These are phyloP conservation scores for Phaethornis superciliosus DNA, from an alignment of 2,113 vertebrate species.

Conservation along the genomic window DNA sequence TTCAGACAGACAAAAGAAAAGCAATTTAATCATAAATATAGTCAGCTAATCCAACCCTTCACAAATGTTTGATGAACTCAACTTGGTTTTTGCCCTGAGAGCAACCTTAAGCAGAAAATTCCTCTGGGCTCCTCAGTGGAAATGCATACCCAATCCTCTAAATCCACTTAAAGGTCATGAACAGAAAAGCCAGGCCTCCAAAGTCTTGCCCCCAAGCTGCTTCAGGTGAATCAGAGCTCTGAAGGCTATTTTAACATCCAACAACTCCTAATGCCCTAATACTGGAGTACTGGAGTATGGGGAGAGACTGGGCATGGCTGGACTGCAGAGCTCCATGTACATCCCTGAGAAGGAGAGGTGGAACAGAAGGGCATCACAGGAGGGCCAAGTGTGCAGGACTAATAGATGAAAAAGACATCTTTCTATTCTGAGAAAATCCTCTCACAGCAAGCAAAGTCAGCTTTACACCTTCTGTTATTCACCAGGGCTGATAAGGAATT, in stretches of 20 bases:
- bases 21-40: background rate
- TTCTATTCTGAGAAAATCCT: conserved; percentile 35
- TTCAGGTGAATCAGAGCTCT: background rate
- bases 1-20: background rate
- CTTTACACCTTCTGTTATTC: background rate
- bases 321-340: background rate
- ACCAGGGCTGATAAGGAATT: background rate
- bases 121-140: background rate
- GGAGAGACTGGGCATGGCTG: background rate
- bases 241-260: background rate
- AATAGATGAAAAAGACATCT: background rate
- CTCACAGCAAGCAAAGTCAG: background rate
- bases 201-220: background rate
- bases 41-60: background rate
- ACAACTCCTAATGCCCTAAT: background rate
- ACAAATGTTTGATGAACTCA: background rate
- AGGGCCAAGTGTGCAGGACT: background rate
- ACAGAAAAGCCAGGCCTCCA: background rate
- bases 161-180: background rate
- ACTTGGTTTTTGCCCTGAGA: background rate
- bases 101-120: background rate
- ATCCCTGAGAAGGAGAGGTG: background rate
- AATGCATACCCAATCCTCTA: background rate
- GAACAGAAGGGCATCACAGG: background rate
- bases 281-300: background rate